Base-by-base conservation (phyloP, 2,113 vertebrate species). In the Madoqua kirkii region DNA sequence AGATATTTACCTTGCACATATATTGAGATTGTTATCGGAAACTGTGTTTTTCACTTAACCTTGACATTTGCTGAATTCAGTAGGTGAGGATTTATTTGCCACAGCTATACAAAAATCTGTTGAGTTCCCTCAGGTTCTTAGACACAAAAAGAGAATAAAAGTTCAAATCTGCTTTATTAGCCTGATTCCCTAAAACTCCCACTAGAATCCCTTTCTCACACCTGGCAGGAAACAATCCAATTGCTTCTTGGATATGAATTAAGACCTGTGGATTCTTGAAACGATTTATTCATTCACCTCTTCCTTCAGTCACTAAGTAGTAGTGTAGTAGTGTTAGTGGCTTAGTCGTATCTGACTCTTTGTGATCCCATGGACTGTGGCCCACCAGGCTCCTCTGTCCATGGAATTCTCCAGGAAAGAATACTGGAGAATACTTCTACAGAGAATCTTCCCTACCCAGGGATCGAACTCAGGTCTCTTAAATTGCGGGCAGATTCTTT, bases 11-110 rank as follows among this genome's bases (percentile, higher is more conserved):
- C 29, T 3, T 83, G 89, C 23, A 91, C 25, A 36, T 57, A 31
- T 40, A 95, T 71, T 95, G 43, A 97, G 96, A 91, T 62, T 31
- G 85, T 91, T 85, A 86, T 52, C 14, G 45, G 84, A 15, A 98
- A 94, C 29, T 94, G 6, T 54, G 7, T 33, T 94, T 95, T 95
- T 94, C 76, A 71, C 25, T 89, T 87, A 89, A 81, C 48, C 23
- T 76, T 87, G 45, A 81, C 27, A 90, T 60, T 93, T 86, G 21
- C n/a, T 82, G 15, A 96, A 92, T 62, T 90, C 71, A 78, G 21
- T 55, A 50, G 7, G 5, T 76, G 15, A 96, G 13, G 25, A 92
- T 59, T 97, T 95, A 43, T 55, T 89, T 86, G 27, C 6, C 7
- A 93, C 4, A 94, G 57, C 76, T 94, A 91, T 8, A 36, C 3